Percentiles rank a stretch among this genome's conserved stretches.
These are phyloP conservation scores for Cephus spinipes DNA, from an alignment of 2,888 invertebrate species.

Conservation along the genomic window DNA sequence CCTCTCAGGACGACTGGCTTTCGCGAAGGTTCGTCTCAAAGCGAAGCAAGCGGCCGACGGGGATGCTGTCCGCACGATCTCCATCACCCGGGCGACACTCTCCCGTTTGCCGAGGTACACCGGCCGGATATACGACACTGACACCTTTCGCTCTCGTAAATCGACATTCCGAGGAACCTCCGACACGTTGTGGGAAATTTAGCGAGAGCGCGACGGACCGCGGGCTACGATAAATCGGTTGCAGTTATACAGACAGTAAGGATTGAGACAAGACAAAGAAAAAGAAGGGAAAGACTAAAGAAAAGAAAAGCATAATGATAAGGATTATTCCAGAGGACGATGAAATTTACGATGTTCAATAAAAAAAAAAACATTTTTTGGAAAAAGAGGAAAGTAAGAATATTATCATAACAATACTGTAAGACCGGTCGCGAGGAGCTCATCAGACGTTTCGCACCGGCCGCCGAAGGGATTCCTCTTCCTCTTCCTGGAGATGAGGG, in stretches of 20 bases:
- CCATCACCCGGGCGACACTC: neutral
- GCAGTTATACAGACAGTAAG: neutral
- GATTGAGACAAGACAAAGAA: slow-evolving; percentile 32
- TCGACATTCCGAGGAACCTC: neutral
- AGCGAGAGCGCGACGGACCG: neutral
- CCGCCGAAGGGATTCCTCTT: neutral
- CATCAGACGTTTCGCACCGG: neutral
- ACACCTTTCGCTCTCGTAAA: neutral
- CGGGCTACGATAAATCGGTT: neutral
- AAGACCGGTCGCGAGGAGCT: slow-evolving; percentile 19
- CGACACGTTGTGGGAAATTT: neutral
- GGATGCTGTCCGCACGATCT: neutral
- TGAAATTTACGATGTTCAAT: neutral
- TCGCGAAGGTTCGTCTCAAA: neutral
- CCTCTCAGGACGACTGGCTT: neutral
- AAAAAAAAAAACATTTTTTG: neutral
- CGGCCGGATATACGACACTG: neutral
- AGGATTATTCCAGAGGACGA: neutral
- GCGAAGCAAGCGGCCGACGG: neutral
- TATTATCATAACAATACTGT: slow-evolving; percentile 14
- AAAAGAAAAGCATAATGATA: neutral
- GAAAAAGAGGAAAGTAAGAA: slow-evolving; percentile 12
- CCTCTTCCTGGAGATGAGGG: neutral
- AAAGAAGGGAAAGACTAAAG: slow-evolving; percentile 34
- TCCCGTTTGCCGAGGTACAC: neutral